Evolutionary conservation across 2,888 invertebrate species (phyloP), one percentile per base, ranked within the genome.

Genomic region (Drosophila atroscutellata): DNA sequence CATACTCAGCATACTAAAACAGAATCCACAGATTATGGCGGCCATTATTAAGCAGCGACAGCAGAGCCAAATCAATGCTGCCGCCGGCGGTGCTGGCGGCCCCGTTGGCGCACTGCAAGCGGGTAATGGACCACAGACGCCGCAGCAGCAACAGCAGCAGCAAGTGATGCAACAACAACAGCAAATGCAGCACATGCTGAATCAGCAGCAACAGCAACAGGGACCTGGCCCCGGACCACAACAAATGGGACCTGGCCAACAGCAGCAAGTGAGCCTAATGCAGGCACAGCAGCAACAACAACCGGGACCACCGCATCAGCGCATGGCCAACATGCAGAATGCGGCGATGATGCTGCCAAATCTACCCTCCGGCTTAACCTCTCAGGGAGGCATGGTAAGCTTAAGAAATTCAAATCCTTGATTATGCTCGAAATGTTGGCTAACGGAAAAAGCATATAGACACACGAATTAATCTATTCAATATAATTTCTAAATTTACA

Each of bases 11-110:
- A 98, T 99, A 91, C 95, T 99, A 77, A 98, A 98, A 93, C 96
- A 97, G 78, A 98, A 98, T 94, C 99, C 99, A 47, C 97, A 97
- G 87, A 94, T 99, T 54, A 98, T 99, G 98, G 98, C 98, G 64
- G 98, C 98, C 62, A 98, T 98, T 92, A 97, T 99, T 80, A 98
- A 98, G 91, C 97, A 97, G 93, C 94, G 97, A 92, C 96, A 96
- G 94, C 95, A 93, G 76, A 92, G 91, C 79, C 92, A 92, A 86
- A 84, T 86, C 7, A 93, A 92, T 77, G 87, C 91, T 28, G 89
- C 83, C 30, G 83, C 81, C 5, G 85, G 89, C 20, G 88, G 83
- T 26, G 83, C 78, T 47, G 64, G 66, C 28, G 76, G 83, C 15
- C 77, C 76, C 1, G 80, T 87, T 5, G 88, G 84, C 13, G 83